Base-by-base conservation (phyloP, 2,113 vertebrate genomes). In the Centrocercus urophasianus region DNA sequence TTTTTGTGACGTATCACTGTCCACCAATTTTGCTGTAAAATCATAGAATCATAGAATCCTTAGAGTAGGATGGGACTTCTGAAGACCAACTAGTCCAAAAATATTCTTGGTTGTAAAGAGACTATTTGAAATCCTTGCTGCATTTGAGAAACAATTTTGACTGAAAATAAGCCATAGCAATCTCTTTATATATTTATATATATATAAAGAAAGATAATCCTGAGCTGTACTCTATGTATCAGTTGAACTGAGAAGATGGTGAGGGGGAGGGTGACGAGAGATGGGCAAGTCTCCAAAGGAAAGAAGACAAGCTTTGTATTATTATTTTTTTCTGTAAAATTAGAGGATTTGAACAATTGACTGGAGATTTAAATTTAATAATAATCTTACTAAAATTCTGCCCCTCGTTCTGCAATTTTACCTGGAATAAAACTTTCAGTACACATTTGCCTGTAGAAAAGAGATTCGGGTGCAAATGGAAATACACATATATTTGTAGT, bases 261-360 rank as follows among this genome's bases (percentile, higher is more conserved):
- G 57, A 73, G 45, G 36, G n/a, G 15, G 30, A 57, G 24, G 30
- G 14, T 10, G 67, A 38, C 60, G 61, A 78, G 25, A 54, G 59
- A 38, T 54, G 76, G 30, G 32, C 0, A 30, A 54, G 1, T 10
- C 64, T 56, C 69, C 8, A 9, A 59, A 89, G 63, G 74, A 45
- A 73, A 22, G 13, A 86, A 64, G 28, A 9, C 28, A 69, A 40
- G 10, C 36, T 70, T 11, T 52, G 8, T 25, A 6, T n/a, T 52
- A 1, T 6, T 2, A 1, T 47, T 47, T 47, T 6, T 43, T 2
- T 1, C n/a, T 38, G 13, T 64, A 45, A 15, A 18, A 8, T 40
- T 79, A 5, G 3, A 63, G 77, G 38, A 60, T 74, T 56, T 43
- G 50, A 87, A 25, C 0, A 0, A 24, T 8, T 78, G 28, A 21